phyloP scores from a whole-genome alignment of 2,888 invertebrate species.

The Pegoplata infirma region DNA sequence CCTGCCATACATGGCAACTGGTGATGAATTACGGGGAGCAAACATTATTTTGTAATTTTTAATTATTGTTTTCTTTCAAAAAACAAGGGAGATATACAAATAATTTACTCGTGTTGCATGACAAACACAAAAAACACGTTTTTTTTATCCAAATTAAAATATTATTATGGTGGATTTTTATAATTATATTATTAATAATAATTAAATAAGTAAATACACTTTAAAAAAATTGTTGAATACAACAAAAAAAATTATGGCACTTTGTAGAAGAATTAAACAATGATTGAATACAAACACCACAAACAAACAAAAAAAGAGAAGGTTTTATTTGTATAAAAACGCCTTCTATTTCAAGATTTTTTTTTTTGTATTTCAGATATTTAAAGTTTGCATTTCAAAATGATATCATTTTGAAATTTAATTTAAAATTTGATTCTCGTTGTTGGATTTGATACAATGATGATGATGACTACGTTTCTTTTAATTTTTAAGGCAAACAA shows the following conservation, averaged over 20 bases:
- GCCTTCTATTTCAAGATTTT: constrained; percentile 37
- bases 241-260: constrained; percentile 51
- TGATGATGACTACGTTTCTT: background rate
- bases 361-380: background rate
- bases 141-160: constrained; percentile 6
- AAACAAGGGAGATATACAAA: constrained; percentile 15
- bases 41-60: constrained; percentile 72
- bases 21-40: constrained; percentile 78
- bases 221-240: constrained; percentile 14
- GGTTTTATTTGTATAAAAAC: constrained; percentile 19
- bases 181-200: constrained; percentile 28
- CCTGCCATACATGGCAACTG: constrained; percentile 74
- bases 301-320: background rate
- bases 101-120: constrained; percentile 27
- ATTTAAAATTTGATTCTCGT: no score
- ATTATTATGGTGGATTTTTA: background rate
- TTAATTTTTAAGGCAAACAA: background rate
- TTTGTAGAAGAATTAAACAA: constrained; percentile 44
- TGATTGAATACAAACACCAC: background rate
- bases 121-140: constrained; percentile 25
- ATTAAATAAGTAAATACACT: constrained; percentile 9
- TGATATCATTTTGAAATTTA: constrained; percentile 47
- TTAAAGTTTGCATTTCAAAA: constrained; percentile 10
- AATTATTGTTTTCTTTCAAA: constrained; percentile 44
- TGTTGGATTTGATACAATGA: background rate